A percentile compares a stretch with the other conserved stretches of the same genome.
phyloP scores from a whole-genome alignment of 2,888 invertebrate genomes.

The Operophtera brumata region DNA sequence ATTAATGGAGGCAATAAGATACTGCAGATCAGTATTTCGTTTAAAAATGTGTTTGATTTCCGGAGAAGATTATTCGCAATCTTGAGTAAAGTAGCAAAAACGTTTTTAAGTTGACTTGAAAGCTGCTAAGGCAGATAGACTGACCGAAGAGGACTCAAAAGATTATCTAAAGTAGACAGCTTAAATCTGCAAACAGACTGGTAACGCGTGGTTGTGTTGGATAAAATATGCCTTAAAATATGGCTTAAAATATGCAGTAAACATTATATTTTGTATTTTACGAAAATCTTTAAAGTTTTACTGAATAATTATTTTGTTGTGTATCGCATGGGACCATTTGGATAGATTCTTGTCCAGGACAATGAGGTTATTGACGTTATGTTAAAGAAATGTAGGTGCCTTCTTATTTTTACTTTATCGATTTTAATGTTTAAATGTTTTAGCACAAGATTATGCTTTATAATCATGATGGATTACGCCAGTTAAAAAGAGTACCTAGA shows the following conservation, averaged over 20 bases:
- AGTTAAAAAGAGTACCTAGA: too few species aligned
- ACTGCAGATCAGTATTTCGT: constrained; percentile 11
- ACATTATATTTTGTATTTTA: constrained; percentile 2
- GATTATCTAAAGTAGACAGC: constrained; percentile 24
- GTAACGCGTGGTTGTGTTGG: constrained; percentile 6
- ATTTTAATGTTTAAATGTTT: too few species aligned
- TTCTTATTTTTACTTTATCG: too few species aligned
- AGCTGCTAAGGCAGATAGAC: constrained; percentile 12
- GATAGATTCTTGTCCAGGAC: too few species aligned
- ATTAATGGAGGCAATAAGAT: constrained; percentile 22
- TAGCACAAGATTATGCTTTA: too few species aligned
- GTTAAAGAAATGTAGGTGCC: too few species aligned
- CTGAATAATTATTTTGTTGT: constrained; percentile 8
- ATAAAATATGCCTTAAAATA: constrained; percentile 20
- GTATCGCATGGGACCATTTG: background rate
- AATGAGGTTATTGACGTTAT: too few species aligned
- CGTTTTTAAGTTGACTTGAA: constrained; percentile 11
- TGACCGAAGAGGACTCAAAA: constrained; percentile 18
- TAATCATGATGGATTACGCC: too few species aligned
- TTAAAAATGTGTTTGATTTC: constrained; percentile 14
- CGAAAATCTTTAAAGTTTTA: constrained; percentile 2
- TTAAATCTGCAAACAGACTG: constrained; percentile 21
- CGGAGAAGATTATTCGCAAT: constrained; percentile 6
- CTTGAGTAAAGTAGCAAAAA: constrained; percentile 6
- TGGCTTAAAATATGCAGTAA: constrained; percentile 5